Conservation (phyloP, 2,113 vertebrate species). For the Scartelaos histophorus region DNA sequence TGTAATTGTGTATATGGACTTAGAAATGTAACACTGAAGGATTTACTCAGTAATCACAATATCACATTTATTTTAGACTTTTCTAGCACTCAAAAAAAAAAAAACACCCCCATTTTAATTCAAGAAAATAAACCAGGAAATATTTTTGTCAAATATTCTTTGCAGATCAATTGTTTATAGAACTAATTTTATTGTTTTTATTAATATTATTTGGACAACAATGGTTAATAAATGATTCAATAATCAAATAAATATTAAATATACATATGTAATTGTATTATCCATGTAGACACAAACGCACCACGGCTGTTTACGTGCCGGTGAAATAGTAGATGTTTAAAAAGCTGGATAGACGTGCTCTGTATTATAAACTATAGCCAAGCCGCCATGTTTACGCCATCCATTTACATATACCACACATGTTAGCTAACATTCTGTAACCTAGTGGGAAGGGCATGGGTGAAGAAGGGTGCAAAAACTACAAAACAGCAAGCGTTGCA, state of each 20-base stretch:
- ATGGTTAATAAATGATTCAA: neutral
- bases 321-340: conserved; percentile 37
- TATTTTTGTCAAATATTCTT: too few relatives aligned
- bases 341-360: conserved; percentile 10
- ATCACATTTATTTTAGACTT: neutral
- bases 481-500: conserved; percentile 62
- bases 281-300: conserved; percentile 29
- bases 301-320: neutral
- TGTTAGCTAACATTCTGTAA: neutral
- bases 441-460: conserved; percentile 15
- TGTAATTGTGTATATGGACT: too few relatives aligned
- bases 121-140: neutral
- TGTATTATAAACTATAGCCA: neutral
- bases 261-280: neutral
- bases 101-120: neutral
- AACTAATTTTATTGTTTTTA: too few relatives aligned
- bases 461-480: conserved; percentile 36
- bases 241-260: neutral
- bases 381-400: conserved; percentile 30
- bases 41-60: neutral
- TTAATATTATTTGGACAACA: neutral
- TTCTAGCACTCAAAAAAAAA: neutral
- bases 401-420: neutral
- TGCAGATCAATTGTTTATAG: too few relatives aligned
- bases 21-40: too few relatives aligned